These are phyloP conservation scores for Rhodophaea formosa DNA, from an alignment of 2,888 invertebrate genomes.

Conservation along the genomic window DNA sequence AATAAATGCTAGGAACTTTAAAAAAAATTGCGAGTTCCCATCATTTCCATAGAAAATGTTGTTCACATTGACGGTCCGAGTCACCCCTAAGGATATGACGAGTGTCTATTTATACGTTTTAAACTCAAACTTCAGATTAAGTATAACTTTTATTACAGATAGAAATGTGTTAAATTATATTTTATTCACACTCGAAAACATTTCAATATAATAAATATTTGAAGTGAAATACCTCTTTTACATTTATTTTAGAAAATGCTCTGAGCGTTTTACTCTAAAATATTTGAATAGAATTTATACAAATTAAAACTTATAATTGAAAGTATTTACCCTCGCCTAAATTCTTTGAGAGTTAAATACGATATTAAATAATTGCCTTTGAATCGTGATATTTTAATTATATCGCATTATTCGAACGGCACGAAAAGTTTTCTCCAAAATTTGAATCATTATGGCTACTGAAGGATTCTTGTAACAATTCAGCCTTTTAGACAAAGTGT, in stretches of 20 bases:
- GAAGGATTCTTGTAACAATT: neutral
- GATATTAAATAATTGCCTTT: slow-evolving; percentile 16
- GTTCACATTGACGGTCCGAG: too few species aligned
- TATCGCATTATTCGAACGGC: slow-evolving; percentile 20
- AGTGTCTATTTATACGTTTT: too few species aligned
- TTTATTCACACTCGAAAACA: neutral
- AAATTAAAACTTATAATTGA: neutral
- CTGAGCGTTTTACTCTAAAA: neutral
- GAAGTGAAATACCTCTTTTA: neutral
- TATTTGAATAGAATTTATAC: neutral
- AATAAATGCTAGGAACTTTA: too few species aligned
- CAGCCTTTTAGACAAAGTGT: neutral
- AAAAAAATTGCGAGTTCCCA: too few species aligned
- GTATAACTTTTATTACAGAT: too few species aligned
- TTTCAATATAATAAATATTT: neutral
- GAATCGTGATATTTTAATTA: slow-evolving; percentile 24
- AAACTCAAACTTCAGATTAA: too few species aligned
- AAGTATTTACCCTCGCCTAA: neutral
- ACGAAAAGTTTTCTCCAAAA: slow-evolving; percentile 5
- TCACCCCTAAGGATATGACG: too few species aligned
- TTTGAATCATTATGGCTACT: slow-evolving; percentile 10
- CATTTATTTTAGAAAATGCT: neutral
- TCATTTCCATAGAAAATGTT: too few species aligned
- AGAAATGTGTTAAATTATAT: too few species aligned
- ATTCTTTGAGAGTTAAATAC: slow-evolving; percentile 7